Base-by-base conservation (phyloP, 2,888 invertebrate genomes). In the Cerceris rybyensis region DNA sequence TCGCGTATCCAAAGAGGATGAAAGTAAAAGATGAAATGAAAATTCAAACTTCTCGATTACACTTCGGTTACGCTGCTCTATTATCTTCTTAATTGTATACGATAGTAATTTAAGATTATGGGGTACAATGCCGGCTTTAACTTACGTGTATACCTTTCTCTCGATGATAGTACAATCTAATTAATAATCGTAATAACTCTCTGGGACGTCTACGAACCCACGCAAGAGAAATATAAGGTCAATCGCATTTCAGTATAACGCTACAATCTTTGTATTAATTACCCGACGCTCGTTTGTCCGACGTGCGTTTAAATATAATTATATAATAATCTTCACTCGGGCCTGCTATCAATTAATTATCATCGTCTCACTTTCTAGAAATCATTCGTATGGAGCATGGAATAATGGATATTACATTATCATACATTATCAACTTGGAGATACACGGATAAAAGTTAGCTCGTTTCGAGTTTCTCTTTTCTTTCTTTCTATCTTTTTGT, bases 41-140 rank as follows among this genome's bases (percentile, higher is more conserved):
- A 16, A 14, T 7, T 13, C 6, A 46, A 2, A 8, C 7, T 7
- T 46, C 43, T 7, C 16, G 13, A 28, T 55, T 57, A 28, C 11
- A 75, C 14, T 11, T 16, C 8, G 46, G 17, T 43, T 57, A 54
- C 70, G 67, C 65, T 58, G 17, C 70, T 76, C 76, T 46, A 41
- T 59, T 58, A 41, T 13, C 14, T 16, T 14, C 64, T 63, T 76
- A 58, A 71, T 68, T 50, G 59, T 67, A 63, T 69, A 80, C 63
- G 64, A 79, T 80, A 68, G 69, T 78, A 58, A 63, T 65, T 60
- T 66, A 66, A 75, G 73, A 74, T 76, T 70, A 70, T 74, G 72
- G 75, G 84, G 78, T 83, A 85, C 77, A 80, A 84, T 87, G 74
- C 80, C 81, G 82, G 82, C 82, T 83, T 84, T 84, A 87, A 66